Percentiles rank a stretch among this genome's conserved stretches.
These are phyloP conservation scores for Melanocharis versteri DNA, from an alignment of 2,113 vertebrate species.

Conservation along the genomic window DNA sequence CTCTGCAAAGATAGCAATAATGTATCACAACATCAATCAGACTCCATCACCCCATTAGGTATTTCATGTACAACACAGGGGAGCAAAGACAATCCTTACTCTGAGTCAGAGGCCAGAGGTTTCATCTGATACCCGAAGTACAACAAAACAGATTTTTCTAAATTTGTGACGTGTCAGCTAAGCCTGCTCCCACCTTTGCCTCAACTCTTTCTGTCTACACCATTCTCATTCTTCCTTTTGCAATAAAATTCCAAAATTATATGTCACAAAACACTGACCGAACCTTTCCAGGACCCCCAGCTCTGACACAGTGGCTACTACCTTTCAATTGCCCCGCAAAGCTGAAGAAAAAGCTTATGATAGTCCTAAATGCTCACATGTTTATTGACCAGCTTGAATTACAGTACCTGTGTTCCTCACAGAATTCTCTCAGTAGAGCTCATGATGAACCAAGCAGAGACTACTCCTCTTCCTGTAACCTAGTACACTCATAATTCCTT, in stretches of 20 bases:
- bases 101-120: not conserved
- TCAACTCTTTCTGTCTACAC: not conserved
- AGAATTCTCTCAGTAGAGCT: not conserved
- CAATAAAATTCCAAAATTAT: slow-evolving; percentile 26
- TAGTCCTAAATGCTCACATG: not conserved
- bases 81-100: not conserved
- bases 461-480: not conserved
- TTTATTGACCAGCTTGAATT: not conserved
- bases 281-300: not conserved
- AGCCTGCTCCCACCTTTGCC: not conserved
- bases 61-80: not conserved
- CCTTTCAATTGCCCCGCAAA: not conserved
- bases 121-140: not conserved
- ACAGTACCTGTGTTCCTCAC: not conserved
- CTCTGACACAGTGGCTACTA: not conserved
- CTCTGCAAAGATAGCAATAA: not conserved
- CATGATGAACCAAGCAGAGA: not conserved
- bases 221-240: slow-evolving; percentile 17
- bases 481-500: not conserved
- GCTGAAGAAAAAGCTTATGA: not conserved
- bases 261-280: not conserved
- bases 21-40: not conserved
- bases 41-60: not conserved
- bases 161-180: not conserved
- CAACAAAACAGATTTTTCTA: not conserved